Evolutionary conservation across 2,888 invertebrate species (phyloP).

Genomic region (Scaptomyza caliginosa): DNA sequence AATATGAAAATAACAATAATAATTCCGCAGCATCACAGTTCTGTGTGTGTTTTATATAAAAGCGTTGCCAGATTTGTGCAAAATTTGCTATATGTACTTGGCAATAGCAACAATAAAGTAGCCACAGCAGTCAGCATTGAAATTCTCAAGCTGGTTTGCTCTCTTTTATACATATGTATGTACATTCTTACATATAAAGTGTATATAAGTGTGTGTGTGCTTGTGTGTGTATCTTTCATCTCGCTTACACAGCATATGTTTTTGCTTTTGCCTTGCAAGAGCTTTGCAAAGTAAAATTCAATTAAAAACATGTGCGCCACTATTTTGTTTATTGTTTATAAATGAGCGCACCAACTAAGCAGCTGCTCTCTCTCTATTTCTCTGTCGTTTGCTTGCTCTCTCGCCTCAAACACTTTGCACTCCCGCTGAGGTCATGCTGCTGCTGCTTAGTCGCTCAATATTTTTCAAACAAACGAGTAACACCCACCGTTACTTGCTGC

Average conservation of each 20-base stretch:
- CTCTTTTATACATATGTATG: conserved; percentile 4
- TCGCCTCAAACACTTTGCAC: conserved; percentile 14
- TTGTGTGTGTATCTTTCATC: conserved; percentile 10
- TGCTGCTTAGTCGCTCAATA: conserved; percentile 1
- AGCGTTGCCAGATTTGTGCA: conserved; percentile 37
- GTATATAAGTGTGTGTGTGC: background rate
- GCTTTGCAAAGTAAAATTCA: conserved; percentile 60
- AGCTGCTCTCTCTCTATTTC: conserved; percentile 10
- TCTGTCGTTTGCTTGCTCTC: background rate
- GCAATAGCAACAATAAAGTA: conserved; percentile 25
- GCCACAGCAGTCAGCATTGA: conserved; percentile 56
- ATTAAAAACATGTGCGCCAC: conserved; percentile 78
- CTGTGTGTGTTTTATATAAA: conserved; percentile 2
- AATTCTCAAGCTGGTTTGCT: conserved; percentile 37
- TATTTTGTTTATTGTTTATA: conserved; percentile 80
- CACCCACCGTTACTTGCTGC: conserved; percentile 46
- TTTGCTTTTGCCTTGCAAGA: conserved; percentile 45
- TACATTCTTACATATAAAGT: background rate
- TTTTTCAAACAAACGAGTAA: conserved; percentile 11
- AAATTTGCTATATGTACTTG: conserved; percentile 14
- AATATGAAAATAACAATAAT: conserved; percentile 10
- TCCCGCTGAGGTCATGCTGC: conserved; percentile 62
- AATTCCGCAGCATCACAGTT: conserved; percentile 6
- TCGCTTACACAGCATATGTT: conserved; percentile 63
- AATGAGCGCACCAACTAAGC: conserved; percentile 61